Base-by-base conservation (phyloP, 2,888 invertebrate genomes). In the Limnephilus marmoratus region DNA sequence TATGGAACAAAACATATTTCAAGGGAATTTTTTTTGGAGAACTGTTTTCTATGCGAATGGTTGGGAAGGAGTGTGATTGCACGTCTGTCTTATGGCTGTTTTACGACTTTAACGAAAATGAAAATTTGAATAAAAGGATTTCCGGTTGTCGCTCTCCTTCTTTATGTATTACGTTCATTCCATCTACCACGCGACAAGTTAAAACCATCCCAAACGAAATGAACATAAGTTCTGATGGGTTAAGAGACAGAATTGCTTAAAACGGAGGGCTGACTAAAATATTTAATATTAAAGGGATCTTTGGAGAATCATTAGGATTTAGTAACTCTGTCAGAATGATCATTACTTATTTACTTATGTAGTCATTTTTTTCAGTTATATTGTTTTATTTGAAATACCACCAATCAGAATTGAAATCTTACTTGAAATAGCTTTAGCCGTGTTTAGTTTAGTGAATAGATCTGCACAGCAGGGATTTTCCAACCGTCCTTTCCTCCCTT, bases 31-130 rank as follows among this genome's bases (percentile, higher is more conserved):
- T 68, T 68, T 68, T 68, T 9, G 1, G 68, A 18, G 68, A 53
- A 24, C 68, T 24, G 68, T 68, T 68, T 68, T 68, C 18, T 68
- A 18, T n/a, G 68, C 24, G 68, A n/a, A 68, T n/a, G 68, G 24
- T 68, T 68, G 7, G 7, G 7, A 68, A 68, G 24, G 68, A 68
- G 68, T 68, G 24, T 68, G 68, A 68, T 68, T 68, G 68, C 68
- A 68, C 68, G 68, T 68, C 68, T 68, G 68, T 68, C 68, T 68
- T 68, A 68, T 11, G 68, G 68, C 68, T 68, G 68, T 68, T 68
- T 68, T 68, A 68, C 68, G 68, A 68, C 68, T 68, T 68, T 68
- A n/a, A n/a, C 68, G n/a, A 68, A 68, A 68, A 68, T 68, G 68
- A n/a, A 68, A 24, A 68, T 68, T 68, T 68, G n/a, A 68, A 68